Evolutionary conservation across 2,113 vertebrate species (phyloP), one percentile per base, ranked within the genome.

Genomic region (Peromyscus californicus): DNA sequence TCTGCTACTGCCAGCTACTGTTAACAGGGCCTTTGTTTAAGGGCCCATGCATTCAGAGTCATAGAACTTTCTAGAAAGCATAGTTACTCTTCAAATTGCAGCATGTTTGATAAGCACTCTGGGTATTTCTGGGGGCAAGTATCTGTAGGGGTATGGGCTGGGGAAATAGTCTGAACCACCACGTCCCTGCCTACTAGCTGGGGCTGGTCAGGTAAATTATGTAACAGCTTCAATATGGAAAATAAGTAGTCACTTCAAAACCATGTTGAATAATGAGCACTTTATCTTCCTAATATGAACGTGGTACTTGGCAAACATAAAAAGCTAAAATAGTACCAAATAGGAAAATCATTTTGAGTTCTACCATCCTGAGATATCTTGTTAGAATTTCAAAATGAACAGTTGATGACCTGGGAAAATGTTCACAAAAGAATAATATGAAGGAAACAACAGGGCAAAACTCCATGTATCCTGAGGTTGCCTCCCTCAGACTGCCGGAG

Each of bases 311-410:
- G 36, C 16, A 24, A 92, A 95, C 80, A 72, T 3, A 19, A 78
- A 97, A 90, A 85, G 78, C 39, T 90, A n/a, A 93, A 84, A 95
- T 7, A 87, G 48, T 33, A 63, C 54, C 24, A 29, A 90, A 92
- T 78, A 67, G 6, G 15, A 85, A 96, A 91, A 82, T 90, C 45
- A 84, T 87, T 90, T 91, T 96, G 70, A 92, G 65, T 72, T 65
- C 74, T 57, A 86, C 59, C 83, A 61, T 39, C 57, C 75, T 76
- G 70, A 92, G 51, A 86, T 26, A 67, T 7, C 24, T 83, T 11
- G 42, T 69, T 76, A 94, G 29, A 72, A 79, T 95, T 96, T 87
- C 86, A 42, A 69, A 94, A 92, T 45, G 45, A 75, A 0, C 24
- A 39, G 61, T 7, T 83, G 79, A 19, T 69, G 67, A 72, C 26